Base-by-base conservation (phyloP, 2,888 invertebrate species). In the Drosophila nigricruria region DNA sequence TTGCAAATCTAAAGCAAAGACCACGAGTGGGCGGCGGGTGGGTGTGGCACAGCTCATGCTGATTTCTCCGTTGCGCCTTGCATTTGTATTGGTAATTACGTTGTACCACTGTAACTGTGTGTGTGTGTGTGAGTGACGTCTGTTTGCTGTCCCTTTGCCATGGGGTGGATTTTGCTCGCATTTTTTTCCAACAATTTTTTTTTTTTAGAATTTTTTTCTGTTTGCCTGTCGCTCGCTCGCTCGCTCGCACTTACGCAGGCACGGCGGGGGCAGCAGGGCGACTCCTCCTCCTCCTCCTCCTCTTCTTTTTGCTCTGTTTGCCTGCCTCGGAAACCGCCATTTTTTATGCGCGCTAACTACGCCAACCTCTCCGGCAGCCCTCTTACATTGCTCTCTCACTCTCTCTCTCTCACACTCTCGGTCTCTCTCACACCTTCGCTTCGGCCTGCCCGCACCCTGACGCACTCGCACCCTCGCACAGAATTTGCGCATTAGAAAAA, bases 291-390 rank as follows among this genome's bases (percentile, higher is more conserved):
- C 61, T 10, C 18, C 40, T 30, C 30, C 10, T 10, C 30, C 30
- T 30, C 6, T n/a, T 56, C 50, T 68, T 70, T 79, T 73, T 75
- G 67, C 61, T 64, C 56, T 47, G 77, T 77, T 77, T 84, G 66
- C 76, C 81, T 71, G 88, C 89, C 65, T 82, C 90, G 87, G 90
- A 88, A 88, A 89, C 90, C 87, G 87, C 87, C 87, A 88, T 88
- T 88, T 87, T 87, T 83, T 88, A 81, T 88, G 77, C 77, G 71
- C 79, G 77, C 84, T 73, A 85, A 80, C 73, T 73, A 70, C 85
- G 58, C 78, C 77, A 68, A 76, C 82, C 84, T 54, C 70, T 57
- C 43, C 34, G 34, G 23, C 58, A 23, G 58, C 27, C 42, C 36
- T 36, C 50, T 20, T 42, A 14, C 61, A n/a, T 18, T 52, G 14